Evolutionary conservation across 2,888 invertebrate species (phyloP).

Genomic region (Napeogenes sylphis): DNA sequence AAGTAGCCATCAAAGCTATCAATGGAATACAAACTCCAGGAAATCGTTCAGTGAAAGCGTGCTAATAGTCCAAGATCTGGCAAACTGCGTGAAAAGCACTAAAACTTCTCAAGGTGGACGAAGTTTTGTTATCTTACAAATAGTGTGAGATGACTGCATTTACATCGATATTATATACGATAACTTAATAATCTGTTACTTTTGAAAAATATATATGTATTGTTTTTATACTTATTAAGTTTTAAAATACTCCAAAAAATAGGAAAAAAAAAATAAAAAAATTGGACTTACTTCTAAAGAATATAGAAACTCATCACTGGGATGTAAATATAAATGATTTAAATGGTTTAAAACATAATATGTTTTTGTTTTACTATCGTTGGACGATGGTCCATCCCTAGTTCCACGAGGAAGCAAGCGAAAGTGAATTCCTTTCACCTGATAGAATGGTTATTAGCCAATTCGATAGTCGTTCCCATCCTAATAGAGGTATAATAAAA

Average conservation of each 20-base stretch:
- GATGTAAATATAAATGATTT: no score
- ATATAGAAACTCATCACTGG: no score
- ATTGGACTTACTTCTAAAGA: no score
- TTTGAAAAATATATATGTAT: no score
- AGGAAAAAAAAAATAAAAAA: no score
- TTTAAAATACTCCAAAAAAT: no score
- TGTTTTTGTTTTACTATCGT: slow-evolving; percentile 15
- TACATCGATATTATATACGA: slow-evolving; percentile 30
- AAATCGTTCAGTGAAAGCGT: slow-evolving; percentile 32
- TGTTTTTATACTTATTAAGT: no score
- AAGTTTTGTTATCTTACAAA: slow-evolving; percentile 47
- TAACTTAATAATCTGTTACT: not conserved
- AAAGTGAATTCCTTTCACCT: slow-evolving; percentile 76
- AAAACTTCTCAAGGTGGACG: slow-evolving; percentile 66
- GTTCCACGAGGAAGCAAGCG: slow-evolving; percentile 43
- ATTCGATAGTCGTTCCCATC: slow-evolving; percentile 72
- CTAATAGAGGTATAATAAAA: slow-evolving; percentile 77
- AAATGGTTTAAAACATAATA: no score
- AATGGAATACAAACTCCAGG: slow-evolving; percentile 36
- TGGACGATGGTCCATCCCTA: slow-evolving; percentile 39
- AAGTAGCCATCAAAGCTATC: slow-evolving; percentile 32
- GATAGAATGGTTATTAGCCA: slow-evolving; percentile 77
- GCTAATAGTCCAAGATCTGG: slow-evolving; percentile 43
- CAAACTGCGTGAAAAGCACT: slow-evolving; percentile 41
- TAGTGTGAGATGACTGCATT: slow-evolving; percentile 37